Percentiles rank a stretch among this genome's conserved stretches.
These are phyloP conservation scores for Eospalax fontanierii DNA, from an alignment of 2,797 vertebrate species.

Conservation along the genomic window DNA sequence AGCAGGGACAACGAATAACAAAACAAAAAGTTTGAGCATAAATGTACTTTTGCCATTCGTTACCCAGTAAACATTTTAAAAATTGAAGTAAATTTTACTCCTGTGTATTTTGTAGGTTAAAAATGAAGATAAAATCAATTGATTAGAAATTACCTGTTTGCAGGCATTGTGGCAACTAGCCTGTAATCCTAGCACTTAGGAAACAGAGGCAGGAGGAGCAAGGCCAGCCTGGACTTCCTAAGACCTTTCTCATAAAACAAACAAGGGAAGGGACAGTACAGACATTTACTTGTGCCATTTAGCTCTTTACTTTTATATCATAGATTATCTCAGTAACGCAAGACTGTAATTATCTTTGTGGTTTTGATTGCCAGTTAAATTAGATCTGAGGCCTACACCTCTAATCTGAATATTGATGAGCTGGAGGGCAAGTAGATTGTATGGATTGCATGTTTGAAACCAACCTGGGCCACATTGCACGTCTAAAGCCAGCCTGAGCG, in stretches of 20 bases:
- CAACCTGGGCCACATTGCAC: neutral
- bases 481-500: neutral
- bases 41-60: conserved; percentile 19
- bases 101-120: conserved; percentile 54
- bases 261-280: neutral
- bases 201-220: neutral
- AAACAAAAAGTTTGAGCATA: conserved; percentile 44
- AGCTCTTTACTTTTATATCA: conserved; percentile 43
- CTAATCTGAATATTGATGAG: too few species aligned
- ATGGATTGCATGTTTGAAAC: neutral
- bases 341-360: neutral
- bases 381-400: neutral
- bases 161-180: neutral
- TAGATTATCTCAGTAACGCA: conserved; percentile 49
- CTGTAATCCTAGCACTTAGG: neutral
- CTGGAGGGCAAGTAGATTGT: neutral
- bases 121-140: conserved; percentile 16
- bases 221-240: neutral
- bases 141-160: conserved; percentile 35
- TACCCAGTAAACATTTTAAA: conserved; percentile 46
- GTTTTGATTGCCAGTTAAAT: neutral
- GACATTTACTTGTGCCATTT: neutral
- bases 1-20: conserved; percentile 26
- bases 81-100: conserved; percentile 51
- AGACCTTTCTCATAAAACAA: neutral